phyloP scores from a whole-genome alignment of 2,113 vertebrate species.

The Brienomyrus longianalis region DNA sequence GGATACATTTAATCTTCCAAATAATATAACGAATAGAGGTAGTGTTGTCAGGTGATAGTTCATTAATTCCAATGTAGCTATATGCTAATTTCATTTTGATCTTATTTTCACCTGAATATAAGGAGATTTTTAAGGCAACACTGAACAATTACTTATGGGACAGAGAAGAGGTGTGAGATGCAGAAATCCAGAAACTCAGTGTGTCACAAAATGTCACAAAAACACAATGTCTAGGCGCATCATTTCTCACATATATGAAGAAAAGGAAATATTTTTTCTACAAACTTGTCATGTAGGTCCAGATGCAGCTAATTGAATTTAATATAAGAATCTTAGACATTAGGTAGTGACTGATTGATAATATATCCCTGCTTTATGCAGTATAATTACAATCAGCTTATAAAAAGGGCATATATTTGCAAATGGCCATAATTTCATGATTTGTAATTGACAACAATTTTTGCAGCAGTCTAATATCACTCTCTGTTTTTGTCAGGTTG shows the following conservation, averaged over 20 bases:
- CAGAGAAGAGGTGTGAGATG: not conserved
- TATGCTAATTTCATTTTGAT: not conserved
- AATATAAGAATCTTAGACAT: not conserved
- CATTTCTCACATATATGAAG: not conserved
- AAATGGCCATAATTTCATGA: not conserved
- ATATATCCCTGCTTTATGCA: not conserved
- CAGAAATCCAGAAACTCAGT: not conserved
- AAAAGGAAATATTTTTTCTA: not conserved
- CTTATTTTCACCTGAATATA: not conserved
- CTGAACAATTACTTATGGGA: not conserved
- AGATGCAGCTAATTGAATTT: not conserved
- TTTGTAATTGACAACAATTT: not conserved
- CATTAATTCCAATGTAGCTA: not conserved
- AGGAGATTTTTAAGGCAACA: not conserved
- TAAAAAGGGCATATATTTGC: not conserved
- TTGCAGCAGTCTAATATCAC: slow-evolving; percentile 7
- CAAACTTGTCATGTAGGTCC: not conserved
- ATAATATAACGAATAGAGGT: not conserved
- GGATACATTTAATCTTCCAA: not conserved
- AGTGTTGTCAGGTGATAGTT: not conserved
- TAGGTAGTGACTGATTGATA: not conserved
- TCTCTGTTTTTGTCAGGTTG: not conserved
- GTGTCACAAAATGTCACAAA: not conserved
- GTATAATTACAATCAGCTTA: slow-evolving; percentile 16
- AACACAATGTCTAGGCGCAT: not conserved